Evolutionary conservation across 2,888 invertebrate genomes (phyloP), one percentile per base, ranked within the genome.

Genomic region (Tenthredo notha): DNA sequence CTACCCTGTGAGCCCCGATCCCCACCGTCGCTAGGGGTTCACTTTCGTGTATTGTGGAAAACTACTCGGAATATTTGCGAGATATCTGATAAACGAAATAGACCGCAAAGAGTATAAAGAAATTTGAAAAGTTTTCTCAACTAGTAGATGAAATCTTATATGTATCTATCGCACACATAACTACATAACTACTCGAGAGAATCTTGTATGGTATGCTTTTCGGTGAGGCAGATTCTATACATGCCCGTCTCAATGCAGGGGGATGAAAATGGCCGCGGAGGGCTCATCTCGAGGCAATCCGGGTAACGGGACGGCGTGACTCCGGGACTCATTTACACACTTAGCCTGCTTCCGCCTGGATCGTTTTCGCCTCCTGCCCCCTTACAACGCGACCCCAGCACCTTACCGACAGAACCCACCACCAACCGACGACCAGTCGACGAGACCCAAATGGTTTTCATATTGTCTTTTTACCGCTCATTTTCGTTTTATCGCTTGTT

Each of bases 401-500:
- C 67, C 83, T 47, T 47, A 29, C 47, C 21, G 43, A 82, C 65
- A 75, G 54, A 54, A 78, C 50, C 50, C 47, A 43, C 75, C 75
- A 40, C 43, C 77, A 40, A 54, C 54, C 77, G 33, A 50, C 77
- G 74, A 58, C 58, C 77, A 85, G 85, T 86, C 86, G 86, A 86
- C 86, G 87, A 87, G 88, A 88, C 90, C 88, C 89, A 90, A 93
- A 93, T 92, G 90, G 92, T 92, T 93, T 93, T 92, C 92, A 92
- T 92, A 93, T 92, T 92, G 92, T 93, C 93, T 93, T 92, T 93
- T 93, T 92, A 93, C 91, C 92, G 92, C 92, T 92, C 93, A 90
- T 92, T 93, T 91, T 92, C 93, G 90, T 92, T 93, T 93, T 93
- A 93, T 92, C 90, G 93, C 92, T 92, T 93, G 92, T 93, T 93